phyloP scores from a whole-genome alignment of 2,888 invertebrate species.

The Colostygia pectinataria region DNA sequence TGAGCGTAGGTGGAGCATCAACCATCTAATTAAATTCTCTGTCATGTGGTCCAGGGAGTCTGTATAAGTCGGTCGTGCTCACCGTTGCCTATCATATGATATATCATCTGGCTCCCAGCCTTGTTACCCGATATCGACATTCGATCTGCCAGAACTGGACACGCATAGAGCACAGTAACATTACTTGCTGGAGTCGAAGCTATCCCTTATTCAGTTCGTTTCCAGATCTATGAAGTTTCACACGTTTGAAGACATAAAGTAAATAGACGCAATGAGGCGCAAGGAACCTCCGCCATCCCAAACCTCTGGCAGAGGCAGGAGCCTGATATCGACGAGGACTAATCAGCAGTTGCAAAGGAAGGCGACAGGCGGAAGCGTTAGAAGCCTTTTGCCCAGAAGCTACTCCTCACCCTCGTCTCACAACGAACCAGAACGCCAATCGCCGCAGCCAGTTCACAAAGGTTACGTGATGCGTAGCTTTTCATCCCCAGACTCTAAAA shows the following conservation, averaged over 20 bases:
- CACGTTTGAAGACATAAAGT: conserved; percentile 48
- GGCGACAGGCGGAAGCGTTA: conserved; percentile 49
- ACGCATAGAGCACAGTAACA: conserved; percentile 63
- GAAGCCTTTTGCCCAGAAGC: conserved; percentile 67
- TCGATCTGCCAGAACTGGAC: conserved; percentile 60
- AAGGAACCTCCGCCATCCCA: conserved; percentile 57
- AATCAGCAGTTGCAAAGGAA: conserved; percentile 68
- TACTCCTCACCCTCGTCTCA: conserved; percentile 69
- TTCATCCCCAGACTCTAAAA: conserved; percentile 70
- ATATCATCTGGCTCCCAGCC: conserved; percentile 71
- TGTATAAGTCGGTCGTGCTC: conserved; percentile 63
- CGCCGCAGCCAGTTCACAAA: conserved; percentile 43
- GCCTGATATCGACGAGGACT: conserved; percentile 67
- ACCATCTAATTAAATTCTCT: conserved; percentile 46
- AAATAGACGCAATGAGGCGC: conserved; percentile 56
- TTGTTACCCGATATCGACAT: conserved; percentile 73
- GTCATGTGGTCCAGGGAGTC: conserved; percentile 43
- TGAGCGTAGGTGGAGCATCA: conserved; percentile 45
- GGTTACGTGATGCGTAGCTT: conserved; percentile 67
- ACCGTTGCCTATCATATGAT: conserved; percentile 74
- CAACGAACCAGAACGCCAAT: conserved; percentile 48
- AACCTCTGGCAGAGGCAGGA: conserved; percentile 57
- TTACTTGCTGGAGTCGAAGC: conserved; percentile 56
- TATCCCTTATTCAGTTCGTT: conserved; percentile 56
- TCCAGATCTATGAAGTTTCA: conserved; percentile 49